Percentiles rank a stretch among this genome's conserved stretches.
phyloP scores from a whole-genome alignment of 2,797 vertebrate genomes.

The Hybognathus amarus region DNA sequence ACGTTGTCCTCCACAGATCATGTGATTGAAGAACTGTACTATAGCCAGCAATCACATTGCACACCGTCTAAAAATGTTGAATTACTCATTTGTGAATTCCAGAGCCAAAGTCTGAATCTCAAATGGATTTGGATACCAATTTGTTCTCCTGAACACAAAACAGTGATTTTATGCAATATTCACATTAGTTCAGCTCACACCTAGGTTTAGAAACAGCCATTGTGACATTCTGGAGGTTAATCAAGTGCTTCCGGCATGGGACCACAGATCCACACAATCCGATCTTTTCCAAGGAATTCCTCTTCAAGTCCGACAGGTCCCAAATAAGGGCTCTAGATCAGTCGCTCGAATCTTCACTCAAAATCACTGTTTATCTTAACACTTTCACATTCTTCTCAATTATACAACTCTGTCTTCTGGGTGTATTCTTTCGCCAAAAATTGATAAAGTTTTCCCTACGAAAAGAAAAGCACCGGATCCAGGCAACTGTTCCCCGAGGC shows the following conservation, averaged over 20 bases:
- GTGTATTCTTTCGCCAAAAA: conserved; percentile 48
- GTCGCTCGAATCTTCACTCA: neutral
- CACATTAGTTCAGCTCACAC: neutral
- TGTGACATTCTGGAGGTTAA: neutral
- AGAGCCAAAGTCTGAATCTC: neutral
- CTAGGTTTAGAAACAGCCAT: neutral
- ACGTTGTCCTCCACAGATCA: neutral
- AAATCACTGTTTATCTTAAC: neutral
- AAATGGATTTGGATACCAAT: neutral
- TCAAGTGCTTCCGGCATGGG: neutral
- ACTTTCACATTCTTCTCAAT: conserved; percentile 18
- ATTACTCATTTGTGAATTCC: neutral
- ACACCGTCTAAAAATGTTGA: neutral
- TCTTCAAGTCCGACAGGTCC: conserved; percentile 15
- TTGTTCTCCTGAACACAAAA: neutral
- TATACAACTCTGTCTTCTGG: conserved; percentile 14
- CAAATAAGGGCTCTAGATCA: neutral
- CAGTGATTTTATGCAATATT: neutral
- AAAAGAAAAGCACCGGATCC: conserved; percentile 80
- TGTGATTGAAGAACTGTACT: neutral
- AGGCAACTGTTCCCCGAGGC: conserved; percentile 77
- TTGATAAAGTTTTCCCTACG: conserved; percentile 76
- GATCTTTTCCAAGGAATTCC: neutral
- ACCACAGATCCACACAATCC: neutral
- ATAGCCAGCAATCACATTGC: neutral